These are phyloP conservation scores for Sinopyrophorus schimmeli DNA, from an alignment of 2,888 invertebrate genomes.

Conservation along the genomic window DNA sequence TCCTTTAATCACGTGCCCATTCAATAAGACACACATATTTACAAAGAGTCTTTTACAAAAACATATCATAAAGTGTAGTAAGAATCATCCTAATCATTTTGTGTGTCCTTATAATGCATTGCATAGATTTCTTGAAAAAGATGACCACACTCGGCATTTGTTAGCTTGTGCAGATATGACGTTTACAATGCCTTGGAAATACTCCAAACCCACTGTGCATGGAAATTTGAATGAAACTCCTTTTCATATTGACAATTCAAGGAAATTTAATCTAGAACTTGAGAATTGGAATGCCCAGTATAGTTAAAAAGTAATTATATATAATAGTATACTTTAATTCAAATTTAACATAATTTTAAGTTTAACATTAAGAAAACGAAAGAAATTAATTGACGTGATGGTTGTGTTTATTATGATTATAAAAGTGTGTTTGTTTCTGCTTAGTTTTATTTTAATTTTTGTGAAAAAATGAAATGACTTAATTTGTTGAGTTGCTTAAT, in stretches of 20 bases:
- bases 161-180: conserved; percentile 39
- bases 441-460: too few relatives aligned
- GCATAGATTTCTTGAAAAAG: conserved; percentile 44
- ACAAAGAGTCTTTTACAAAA: conserved; percentile 42
- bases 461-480: too few relatives aligned
- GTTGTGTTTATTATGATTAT: too few relatives aligned
- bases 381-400: too few relatives aligned
- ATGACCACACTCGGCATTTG: conserved; percentile 43
- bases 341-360: too few relatives aligned
- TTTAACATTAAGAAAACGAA: too few relatives aligned
- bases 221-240: conserved; percentile 14
- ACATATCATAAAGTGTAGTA: conserved; percentile 51
- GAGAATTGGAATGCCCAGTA: conserved; percentile 34
- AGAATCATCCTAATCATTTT: conserved; percentile 46
- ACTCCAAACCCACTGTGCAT: conserved; percentile 6
- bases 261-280: conserved; percentile 16
- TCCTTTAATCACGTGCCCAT: conserved; percentile 45
- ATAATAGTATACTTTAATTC: too few relatives aligned
- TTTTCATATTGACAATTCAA: conserved; percentile 17
- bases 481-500: too few relatives aligned
- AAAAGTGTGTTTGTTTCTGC: too few relatives aligned
- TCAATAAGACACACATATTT: conserved; percentile 46
- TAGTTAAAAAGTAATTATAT: too few relatives aligned
- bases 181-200: conserved; percentile 12
- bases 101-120: conserved; percentile 49